Evolutionary conservation across 2,113 vertebrate species (phyloP).

Genomic region (Neofelis nebulosa): DNA sequence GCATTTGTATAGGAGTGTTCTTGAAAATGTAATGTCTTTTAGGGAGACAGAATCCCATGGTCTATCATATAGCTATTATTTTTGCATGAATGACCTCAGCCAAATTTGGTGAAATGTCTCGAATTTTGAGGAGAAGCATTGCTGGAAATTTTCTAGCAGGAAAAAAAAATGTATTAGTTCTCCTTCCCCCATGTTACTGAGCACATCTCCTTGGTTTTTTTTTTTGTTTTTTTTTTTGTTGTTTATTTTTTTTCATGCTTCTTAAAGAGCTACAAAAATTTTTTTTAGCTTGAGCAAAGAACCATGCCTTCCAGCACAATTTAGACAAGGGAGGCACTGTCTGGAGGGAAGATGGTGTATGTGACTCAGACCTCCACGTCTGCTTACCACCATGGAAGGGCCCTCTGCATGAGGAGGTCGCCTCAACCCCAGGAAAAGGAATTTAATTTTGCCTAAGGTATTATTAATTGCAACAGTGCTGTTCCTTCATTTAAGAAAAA

Average conservation of each 20-base stretch:
- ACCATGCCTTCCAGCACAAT: not conserved
- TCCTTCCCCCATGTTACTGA: not conserved
- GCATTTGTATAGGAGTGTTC: not conserved
- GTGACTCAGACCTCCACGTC: not conserved
- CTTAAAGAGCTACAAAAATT: not conserved
- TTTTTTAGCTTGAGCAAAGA: not conserved
- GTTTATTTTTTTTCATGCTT: not conserved
- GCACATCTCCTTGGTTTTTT: not conserved
- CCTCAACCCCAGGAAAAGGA: not conserved
- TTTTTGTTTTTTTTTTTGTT: too few species aligned
- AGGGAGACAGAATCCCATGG: not conserved
- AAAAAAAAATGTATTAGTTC: not conserved
- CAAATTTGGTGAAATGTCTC: not conserved
- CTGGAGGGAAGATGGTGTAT: not conserved
- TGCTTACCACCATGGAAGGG: accelerated
- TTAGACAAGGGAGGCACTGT: not conserved
- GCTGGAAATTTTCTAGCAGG: slow-evolving; percentile 8
- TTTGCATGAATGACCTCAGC: not conserved
- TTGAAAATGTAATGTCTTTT: not conserved
- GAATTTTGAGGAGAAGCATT: slow-evolving; percentile 38
- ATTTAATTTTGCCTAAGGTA: not conserved
- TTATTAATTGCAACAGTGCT: not conserved
- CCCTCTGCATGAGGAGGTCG: not conserved
- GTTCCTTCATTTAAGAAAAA: not conserved
- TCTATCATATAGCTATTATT: not conserved